Percentiles rank a stretch among this genome's conserved stretches.
Evolutionary conservation across 2,113 vertebrate species (phyloP).

Genomic region (Ailurus styani): DNA sequence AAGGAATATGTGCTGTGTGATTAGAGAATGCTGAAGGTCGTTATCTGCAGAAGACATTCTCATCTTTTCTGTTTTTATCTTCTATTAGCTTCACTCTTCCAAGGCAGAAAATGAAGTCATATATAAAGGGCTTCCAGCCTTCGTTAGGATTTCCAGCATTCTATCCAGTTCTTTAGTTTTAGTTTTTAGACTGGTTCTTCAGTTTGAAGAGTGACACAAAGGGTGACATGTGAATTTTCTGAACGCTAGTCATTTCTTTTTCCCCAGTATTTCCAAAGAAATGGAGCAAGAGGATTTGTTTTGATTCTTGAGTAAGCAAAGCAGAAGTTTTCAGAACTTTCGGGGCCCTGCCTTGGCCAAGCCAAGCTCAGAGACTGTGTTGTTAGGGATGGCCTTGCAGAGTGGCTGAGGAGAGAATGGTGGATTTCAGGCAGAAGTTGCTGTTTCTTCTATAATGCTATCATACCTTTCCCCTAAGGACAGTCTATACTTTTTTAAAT

Average conservation of each 20-base stretch:
- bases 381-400: background rate
- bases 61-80: background rate
- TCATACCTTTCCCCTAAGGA: background rate
- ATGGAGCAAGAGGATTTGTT: background rate
- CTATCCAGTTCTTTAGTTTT: background rate
- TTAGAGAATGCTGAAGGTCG: slow-evolving; percentile 31
- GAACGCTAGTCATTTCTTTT: background rate
- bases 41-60: background rate
- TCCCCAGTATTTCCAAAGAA: background rate
- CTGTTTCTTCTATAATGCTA: background rate
- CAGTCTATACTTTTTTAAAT: background rate
- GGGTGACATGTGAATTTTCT: background rate
- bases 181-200: background rate
- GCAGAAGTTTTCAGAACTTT: background rate
- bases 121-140: background rate
- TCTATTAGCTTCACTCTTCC: background rate
- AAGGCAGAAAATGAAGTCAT: background rate
- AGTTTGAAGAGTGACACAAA: background rate
- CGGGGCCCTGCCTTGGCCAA: background rate
- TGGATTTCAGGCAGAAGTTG: background rate
- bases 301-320: background rate
- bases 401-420: background rate
- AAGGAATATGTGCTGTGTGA: slow-evolving; percentile 39
- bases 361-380: background rate
- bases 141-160: background rate